Evolutionary conservation across 1,140 invertebrate genomes (phyloP).

Genomic region (Leptinotarsa texana): DNA sequence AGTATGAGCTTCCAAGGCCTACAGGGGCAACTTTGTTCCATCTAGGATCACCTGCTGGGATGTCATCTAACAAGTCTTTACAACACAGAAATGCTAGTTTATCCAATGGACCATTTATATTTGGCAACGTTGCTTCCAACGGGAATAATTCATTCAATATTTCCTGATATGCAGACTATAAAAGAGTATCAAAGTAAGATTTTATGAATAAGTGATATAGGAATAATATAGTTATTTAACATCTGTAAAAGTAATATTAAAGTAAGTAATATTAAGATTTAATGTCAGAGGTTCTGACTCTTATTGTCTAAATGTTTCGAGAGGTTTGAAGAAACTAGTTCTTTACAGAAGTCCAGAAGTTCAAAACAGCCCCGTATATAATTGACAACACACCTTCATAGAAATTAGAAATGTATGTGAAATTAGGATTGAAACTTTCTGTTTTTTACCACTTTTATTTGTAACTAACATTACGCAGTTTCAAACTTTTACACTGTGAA

Average conservation of each 20-base stretch:
- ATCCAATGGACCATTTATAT: constrained; percentile 67
- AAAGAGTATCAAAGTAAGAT: constrained; percentile 32
- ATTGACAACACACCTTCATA: no score
- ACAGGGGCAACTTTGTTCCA: constrained; percentile 61
- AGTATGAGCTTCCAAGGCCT: constrained; percentile 65
- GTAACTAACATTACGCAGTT: no score
- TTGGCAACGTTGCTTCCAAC: constrained; percentile 50
- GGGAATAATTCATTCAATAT: constrained; percentile 71
- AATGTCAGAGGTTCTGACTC: no score
- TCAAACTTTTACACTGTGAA: no score
- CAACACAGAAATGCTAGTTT: constrained; percentile 72
- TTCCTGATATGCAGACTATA: constrained; percentile 64
- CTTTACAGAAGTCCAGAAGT: no score
- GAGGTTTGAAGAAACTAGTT: no score
- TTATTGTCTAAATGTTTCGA: no score
- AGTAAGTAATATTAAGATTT: no score
- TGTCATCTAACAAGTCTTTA: constrained; percentile 82
- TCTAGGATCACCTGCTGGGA: constrained; percentile 84
- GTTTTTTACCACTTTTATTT: no score
- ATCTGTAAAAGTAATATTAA: not conserved
- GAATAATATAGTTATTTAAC: constrained; percentile 31
- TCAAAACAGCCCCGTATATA: no score
- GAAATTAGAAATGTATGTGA: no score
- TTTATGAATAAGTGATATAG: not conserved
- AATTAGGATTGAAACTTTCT: no score